phyloP scores from a whole-genome alignment of 2,888 invertebrate genomes.

The Gerris lacustris region DNA sequence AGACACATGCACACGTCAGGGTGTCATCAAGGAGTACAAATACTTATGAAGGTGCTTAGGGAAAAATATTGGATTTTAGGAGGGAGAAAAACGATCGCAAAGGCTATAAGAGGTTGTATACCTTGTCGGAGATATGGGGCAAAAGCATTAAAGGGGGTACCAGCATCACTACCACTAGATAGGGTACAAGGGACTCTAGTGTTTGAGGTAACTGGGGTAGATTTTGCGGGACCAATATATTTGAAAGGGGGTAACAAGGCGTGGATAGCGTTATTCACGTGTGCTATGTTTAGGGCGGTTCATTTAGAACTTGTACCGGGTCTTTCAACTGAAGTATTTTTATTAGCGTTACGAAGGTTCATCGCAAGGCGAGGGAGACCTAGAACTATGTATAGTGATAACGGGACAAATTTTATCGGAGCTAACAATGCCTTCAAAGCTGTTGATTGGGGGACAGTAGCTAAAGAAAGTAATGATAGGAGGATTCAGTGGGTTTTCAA shows the following conservation, averaged over 20 bases:
- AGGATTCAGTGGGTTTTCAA: constrained; percentile 34
- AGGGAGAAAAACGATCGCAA: constrained; percentile 9
- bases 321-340: constrained; percentile 29
- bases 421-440: constrained; percentile 7
- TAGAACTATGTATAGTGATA: constrained; percentile 31
- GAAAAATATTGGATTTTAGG: constrained; percentile 16
- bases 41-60: constrained; percentile 14
- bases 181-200: constrained; percentile 21
- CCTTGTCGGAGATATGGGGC: not conserved
- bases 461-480: constrained; percentile 20
- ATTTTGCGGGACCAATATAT: no score
- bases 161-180: constrained; percentile 22
- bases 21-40: constrained; percentile 10
- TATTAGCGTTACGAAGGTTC: constrained; percentile 30
- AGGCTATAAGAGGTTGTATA: constrained; percentile 12
- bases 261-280: constrained; percentile 33
- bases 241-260: no score
- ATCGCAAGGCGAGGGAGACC: constrained; percentile 28
- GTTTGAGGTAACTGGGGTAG: no score
- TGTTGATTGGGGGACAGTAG: constrained; percentile 10
- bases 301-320: constrained; percentile 33
- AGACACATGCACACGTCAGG: not conserved
- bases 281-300: constrained; percentile 32
- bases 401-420: constrained; percentile 32
- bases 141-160: not conserved